These are phyloP conservation scores for Actinia tenebrosa DNA, from an alignment of 64 coral and sea anemone genomes.

Conservation along the genomic window DNA sequence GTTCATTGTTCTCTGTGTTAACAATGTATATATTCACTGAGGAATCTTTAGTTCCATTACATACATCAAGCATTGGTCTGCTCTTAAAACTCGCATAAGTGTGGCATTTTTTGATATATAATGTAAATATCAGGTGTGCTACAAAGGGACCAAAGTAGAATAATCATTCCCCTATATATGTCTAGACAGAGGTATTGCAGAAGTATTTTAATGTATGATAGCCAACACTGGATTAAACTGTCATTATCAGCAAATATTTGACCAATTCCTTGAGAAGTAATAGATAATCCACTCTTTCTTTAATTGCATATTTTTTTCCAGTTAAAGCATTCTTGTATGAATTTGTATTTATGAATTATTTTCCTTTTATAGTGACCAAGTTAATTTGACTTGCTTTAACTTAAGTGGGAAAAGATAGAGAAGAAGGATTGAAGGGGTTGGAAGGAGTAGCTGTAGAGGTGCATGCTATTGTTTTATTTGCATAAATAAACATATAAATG, in stretches of 20 bases:
- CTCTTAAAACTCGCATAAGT: background rate
- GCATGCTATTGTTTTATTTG: background rate
- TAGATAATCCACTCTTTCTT: background rate
- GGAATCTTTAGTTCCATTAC: background rate
- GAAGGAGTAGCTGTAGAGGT: background rate
- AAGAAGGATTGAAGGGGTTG: too few species aligned
- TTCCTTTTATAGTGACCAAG: background rate
- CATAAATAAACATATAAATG: background rate
- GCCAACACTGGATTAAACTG: background rate
- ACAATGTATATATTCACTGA: too few species aligned
- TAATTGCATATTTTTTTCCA: background rate
- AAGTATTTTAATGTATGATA: background rate
- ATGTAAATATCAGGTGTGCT: background rate
- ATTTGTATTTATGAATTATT: too few species aligned
- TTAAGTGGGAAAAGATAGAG: background rate
- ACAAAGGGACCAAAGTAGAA: background rate
- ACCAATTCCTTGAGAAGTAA: background rate
- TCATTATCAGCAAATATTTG: slow-evolving; percentile 5
- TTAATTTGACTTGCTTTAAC: background rate
- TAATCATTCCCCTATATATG: background rate
- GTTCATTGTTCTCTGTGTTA: background rate
- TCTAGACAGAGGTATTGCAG: background rate
- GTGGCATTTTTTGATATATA: background rate
- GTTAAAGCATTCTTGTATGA: background rate
- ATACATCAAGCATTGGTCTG: too few species aligned